These are phyloP conservation scores for Phenacoccus solenopsis DNA, from an alignment of 1,140 invertebrate genomes.

Conservation along the genomic window DNA sequence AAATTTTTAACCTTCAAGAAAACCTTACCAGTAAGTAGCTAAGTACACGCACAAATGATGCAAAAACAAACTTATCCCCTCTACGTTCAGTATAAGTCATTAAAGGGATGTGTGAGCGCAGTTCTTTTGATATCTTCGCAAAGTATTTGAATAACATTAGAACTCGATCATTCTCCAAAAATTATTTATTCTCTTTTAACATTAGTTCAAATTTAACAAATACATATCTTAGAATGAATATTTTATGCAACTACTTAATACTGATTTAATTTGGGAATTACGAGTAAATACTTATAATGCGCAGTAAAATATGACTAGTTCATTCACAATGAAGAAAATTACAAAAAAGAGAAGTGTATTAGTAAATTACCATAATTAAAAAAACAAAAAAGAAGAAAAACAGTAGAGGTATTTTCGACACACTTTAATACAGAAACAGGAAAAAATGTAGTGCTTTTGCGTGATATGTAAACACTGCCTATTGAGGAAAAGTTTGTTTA, in stretches of 20 bases:
- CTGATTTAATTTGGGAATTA: constrained; percentile 1
- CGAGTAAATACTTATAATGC: not conserved
- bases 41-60: too few relatives aligned
- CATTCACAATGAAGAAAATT: constrained; percentile 8
- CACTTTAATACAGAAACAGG: not conserved
- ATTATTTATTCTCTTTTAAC: not conserved
- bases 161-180: too few relatives aligned
- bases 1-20: too few relatives aligned
- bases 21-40: too few relatives aligned
- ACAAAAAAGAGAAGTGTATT: not conserved
- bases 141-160: too few relatives aligned
- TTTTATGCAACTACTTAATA: constrained; percentile 7
- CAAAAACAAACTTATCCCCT: too few relatives aligned
- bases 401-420: not conserved
- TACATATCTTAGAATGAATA: too few relatives aligned
- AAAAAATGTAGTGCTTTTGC: too few relatives aligned
- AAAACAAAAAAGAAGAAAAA: not conserved
- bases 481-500: not conserved
- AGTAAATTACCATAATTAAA: not conserved
- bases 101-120: too few relatives aligned
- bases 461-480: not conserved
- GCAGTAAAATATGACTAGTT: constrained; percentile 7
- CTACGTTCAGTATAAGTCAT: too few relatives aligned
- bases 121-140: too few relatives aligned
- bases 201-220: not conserved